Evolutionary conservation across 2,888 invertebrate species (phyloP).

Genomic region (Synanthedon tipuliformis): DNA sequence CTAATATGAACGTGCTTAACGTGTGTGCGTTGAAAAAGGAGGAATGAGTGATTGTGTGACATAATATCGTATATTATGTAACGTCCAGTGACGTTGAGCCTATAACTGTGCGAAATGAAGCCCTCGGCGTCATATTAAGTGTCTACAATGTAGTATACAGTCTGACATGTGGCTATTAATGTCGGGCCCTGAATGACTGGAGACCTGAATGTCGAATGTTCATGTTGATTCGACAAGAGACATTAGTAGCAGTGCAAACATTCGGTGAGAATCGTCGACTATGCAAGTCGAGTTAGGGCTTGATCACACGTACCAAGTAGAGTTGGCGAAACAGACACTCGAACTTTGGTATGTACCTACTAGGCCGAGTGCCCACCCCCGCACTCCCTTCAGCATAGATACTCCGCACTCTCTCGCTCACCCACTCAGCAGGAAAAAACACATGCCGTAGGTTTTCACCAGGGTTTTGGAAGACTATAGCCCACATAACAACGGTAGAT

Average conservation of each 20-base stretch:
- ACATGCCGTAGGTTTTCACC: no score
- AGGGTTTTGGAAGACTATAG: no score
- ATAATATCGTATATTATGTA: constrained; percentile 21
- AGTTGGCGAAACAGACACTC: no score
- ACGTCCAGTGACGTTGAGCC: constrained; percentile 5
- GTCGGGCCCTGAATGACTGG: constrained; percentile 20
- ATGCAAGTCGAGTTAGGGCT: not conserved
- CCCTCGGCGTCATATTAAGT: constrained; percentile 21
- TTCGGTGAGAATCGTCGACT: not conserved
- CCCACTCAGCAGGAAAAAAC: no score
- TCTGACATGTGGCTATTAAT: constrained; percentile 25
- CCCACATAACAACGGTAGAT: no score
- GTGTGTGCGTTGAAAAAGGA: no score
- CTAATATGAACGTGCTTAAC: no score
- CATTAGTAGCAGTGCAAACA: constrained; percentile 21
- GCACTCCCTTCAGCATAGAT: no score
- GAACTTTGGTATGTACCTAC: no score
- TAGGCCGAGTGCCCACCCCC: no score
- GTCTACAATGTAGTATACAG: constrained; percentile 24
- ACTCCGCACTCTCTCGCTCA: no score
- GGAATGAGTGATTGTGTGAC: constrained; percentile 6
- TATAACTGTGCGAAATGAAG: constrained; percentile 14
- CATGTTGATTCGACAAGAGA: constrained; percentile 12
- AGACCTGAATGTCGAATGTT: constrained; percentile 19
- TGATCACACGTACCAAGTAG: no score